Conservation (phyloP, 2,888 invertebrate species). For the Pterostichus niger region DNA sequence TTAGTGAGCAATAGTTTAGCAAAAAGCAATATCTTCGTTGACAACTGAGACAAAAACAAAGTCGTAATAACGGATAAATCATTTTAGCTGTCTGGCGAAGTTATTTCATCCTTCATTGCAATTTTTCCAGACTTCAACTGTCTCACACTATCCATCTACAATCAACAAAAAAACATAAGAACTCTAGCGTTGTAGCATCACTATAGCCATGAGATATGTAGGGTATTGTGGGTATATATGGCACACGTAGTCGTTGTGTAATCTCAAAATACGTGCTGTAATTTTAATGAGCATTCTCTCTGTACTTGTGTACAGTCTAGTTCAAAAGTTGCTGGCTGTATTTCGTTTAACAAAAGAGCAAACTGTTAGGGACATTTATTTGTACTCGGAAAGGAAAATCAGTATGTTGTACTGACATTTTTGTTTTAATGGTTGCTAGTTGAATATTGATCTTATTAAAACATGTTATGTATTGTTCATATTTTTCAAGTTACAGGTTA, state of each 20-base stretch:
- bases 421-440: too few species aligned
- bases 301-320: constrained; percentile 24
- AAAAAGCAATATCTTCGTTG: too few species aligned
- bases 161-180: constrained; percentile 11
- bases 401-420: too few species aligned
- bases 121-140: background rate
- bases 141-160: background rate
- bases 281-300: constrained; percentile 64
- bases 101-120: constrained; percentile 9
- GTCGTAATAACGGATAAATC: too few species aligned
- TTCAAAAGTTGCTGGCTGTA: background rate
- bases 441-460: too few species aligned
- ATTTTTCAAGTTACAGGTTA: too few species aligned
- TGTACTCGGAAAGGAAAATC: too few species aligned
- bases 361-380: too few species aligned
- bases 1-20: too few species aligned
- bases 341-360: background rate
- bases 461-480: too few species aligned
- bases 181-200: background rate
- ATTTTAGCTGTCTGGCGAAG: background rate
- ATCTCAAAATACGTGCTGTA: constrained; percentile 62
- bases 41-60: too few species aligned
- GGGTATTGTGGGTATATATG: constrained; percentile 44
- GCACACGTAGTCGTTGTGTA: constrained; percentile 55
- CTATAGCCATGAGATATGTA: background rate